Percentiles rank a stretch among this genome's conserved stretches.
These are phyloP conservation scores for Raja brachyura DNA, from an alignment of 2,113 vertebrate genomes.

Conservation along the genomic window DNA sequence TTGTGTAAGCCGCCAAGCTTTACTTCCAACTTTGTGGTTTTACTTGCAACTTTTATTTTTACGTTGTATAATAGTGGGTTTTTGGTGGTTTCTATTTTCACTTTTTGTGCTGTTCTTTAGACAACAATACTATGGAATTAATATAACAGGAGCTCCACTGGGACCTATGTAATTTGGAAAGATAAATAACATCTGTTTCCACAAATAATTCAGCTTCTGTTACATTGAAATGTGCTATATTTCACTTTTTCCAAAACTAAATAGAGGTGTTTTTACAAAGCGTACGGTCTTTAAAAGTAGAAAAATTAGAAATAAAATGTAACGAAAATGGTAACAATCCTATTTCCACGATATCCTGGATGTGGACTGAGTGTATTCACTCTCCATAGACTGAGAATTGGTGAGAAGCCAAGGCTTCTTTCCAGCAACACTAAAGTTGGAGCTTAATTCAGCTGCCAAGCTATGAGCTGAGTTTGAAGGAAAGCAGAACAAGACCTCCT, in stretches of 20 bases:
- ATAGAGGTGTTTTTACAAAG: background rate
- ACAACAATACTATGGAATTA: background rate
- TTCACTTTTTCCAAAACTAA: background rate
- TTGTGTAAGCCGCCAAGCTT: background rate
- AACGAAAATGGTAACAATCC: background rate
- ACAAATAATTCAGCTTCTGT: background rate
- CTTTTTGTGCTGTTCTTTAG: background rate
- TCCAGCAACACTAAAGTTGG: background rate
- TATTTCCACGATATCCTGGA: background rate
- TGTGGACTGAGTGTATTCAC: background rate
- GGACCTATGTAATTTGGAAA: background rate
- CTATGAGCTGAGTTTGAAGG: background rate
- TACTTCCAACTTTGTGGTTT: constrained; percentile 18
- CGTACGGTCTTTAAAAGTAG: background rate
- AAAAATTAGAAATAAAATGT: background rate
- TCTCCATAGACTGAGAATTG: background rate
- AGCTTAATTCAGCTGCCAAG: background rate
- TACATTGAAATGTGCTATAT: too few relatives aligned
- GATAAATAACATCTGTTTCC: background rate
- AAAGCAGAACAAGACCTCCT: background rate
- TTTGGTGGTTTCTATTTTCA: constrained; percentile 17
- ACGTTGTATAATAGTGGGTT: background rate
- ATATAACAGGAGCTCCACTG: background rate
- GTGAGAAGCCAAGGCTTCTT: background rate
- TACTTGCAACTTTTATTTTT: constrained; percentile 16